Percentiles rank a stretch among this genome's conserved stretches.
Conservation (phyloP, 2,888 invertebrate genomes). For the Villa cingulata region DNA sequence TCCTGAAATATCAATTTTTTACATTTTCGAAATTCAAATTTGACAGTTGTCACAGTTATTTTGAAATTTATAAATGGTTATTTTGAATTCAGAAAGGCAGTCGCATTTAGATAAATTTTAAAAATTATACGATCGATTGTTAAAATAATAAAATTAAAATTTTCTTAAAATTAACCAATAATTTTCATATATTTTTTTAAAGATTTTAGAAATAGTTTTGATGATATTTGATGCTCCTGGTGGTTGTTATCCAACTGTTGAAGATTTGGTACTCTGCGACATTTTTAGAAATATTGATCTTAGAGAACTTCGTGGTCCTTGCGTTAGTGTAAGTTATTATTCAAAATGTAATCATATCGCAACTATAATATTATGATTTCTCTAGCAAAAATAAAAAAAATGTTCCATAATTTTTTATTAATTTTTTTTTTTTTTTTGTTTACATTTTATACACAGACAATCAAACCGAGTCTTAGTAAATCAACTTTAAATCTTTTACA, state of each 20-base stretch:
- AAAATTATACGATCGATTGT: too few species aligned
- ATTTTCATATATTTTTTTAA: slow-evolving; percentile 4
- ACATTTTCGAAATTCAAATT: background rate
- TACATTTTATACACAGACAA: slow-evolving; percentile 22
- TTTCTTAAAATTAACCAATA: too few species aligned
- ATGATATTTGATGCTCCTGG: slow-evolving; percentile 60
- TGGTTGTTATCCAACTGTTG: slow-evolving; percentile 55
- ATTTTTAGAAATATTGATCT: slow-evolving; percentile 80
- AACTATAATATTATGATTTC: too few species aligned
- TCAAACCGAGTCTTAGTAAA: slow-evolving; percentile 35
- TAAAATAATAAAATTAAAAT: too few species aligned
- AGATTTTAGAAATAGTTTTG: slow-evolving; percentile 67
- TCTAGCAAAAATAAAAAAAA: too few species aligned
- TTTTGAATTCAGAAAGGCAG: too few species aligned
- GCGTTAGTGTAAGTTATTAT: slow-evolving; percentile 49
- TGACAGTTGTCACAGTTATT: background rate
- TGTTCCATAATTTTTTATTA: background rate
- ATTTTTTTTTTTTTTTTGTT: background rate
- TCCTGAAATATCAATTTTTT: too few species aligned
- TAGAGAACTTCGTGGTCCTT: slow-evolving; percentile 72
- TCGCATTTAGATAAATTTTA: too few species aligned
- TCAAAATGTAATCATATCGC: too few species aligned
- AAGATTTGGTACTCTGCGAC: slow-evolving; percentile 68
- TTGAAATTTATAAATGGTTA: too few species aligned
- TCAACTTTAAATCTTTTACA: slow-evolving; percentile 34